phyloP scores from a whole-genome alignment of 2,888 invertebrate genomes.

The Sepiola atlantica region DNA sequence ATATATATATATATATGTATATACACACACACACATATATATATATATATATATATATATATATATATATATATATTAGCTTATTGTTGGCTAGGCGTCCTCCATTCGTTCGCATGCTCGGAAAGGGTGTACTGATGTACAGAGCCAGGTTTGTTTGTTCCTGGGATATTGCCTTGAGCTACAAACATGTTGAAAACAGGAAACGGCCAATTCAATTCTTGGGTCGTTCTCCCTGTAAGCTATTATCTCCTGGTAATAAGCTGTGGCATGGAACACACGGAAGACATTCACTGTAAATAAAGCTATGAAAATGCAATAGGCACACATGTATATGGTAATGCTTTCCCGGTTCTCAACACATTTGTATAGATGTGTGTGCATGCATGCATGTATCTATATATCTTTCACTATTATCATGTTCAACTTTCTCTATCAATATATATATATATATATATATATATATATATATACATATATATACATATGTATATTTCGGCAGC shows the following conservation, averaged over 20 bases:
- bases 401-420: too few relatives aligned
- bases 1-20: too few relatives aligned
- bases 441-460: not conserved
- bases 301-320: not conserved
- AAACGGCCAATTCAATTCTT: not conserved
- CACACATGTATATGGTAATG: not conserved
- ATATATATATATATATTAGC: not conserved
- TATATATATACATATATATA: not conserved
- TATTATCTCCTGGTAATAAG: not conserved
- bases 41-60: too few relatives aligned
- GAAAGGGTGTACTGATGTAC: not conserved
- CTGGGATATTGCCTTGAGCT: not conserved
- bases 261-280: not conserved
- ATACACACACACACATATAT: too few relatives aligned
- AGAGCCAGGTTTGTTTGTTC: not conserved
- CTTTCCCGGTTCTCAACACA: too few relatives aligned
- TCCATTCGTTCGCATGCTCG: not conserved
- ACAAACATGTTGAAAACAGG: constrained; percentile 16
- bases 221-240: not conserved
- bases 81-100: not conserved
- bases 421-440: not conserved
- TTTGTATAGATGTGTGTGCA: not conserved
- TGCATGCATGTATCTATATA: too few relatives aligned
- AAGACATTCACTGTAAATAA: not conserved
- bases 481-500: not conserved